A percentile compares a stretch with the other conserved stretches of the same genome.
Conservation (phyloP, 2,797 vertebrate species). For the Schizopygopsis malacanthus region DNA sequence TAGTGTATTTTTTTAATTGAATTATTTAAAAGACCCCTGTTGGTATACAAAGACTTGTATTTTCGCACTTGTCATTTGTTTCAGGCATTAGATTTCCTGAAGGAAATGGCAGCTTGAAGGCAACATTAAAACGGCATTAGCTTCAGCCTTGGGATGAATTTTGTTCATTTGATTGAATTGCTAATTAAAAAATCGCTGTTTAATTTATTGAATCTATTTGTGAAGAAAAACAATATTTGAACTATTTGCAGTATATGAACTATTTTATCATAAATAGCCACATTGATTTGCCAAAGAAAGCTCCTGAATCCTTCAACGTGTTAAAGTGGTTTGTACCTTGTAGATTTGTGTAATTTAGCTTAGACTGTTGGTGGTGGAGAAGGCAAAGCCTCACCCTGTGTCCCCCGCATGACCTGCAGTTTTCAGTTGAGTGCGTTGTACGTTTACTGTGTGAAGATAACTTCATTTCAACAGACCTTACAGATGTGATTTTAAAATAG, state of each 20-base stretch:
- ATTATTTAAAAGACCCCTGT: too few species aligned
- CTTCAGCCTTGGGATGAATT: background rate
- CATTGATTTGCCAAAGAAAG: background rate
- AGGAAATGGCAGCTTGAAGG: background rate
- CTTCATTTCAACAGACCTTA: slow-evolving; percentile 18
- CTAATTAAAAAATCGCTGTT: background rate
- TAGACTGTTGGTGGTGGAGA: background rate
- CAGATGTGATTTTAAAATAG: slow-evolving; percentile 16
- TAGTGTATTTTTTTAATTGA: background rate
- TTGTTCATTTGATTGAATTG: background rate
- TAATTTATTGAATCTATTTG: background rate
- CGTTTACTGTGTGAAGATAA: slow-evolving; percentile 38
- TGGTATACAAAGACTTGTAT: background rate
- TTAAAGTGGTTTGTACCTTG: background rate
- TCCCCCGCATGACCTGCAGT: slow-evolving; percentile 50
- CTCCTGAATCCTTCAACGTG: background rate
- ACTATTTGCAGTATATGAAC: background rate
- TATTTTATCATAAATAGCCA: background rate
- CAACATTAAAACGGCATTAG: background rate
- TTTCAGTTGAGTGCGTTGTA: slow-evolving; percentile 25
- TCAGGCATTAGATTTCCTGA: background rate
- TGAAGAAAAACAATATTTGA: background rate
- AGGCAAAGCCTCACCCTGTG: background rate
- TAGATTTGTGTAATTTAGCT: background rate
- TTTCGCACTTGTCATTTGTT: background rate